phyloP scores from a whole-genome alignment of 2,888 invertebrate species.

The Carcina quercana region DNA sequence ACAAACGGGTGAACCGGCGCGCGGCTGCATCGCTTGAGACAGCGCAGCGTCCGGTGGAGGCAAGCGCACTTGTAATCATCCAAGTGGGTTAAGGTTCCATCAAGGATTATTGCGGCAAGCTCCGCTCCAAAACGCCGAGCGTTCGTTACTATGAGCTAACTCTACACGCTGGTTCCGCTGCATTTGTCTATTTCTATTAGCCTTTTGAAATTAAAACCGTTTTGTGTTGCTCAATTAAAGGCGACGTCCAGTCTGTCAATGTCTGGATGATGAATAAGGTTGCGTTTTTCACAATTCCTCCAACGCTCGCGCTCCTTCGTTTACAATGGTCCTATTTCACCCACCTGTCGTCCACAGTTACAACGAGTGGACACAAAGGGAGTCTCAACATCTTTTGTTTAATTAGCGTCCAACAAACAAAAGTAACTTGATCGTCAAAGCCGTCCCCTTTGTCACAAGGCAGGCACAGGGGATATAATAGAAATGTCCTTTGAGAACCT shows the following conservation, averaged over 20 bases:
- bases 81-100: constrained; percentile 73
- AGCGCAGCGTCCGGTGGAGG: constrained; percentile 32
- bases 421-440: constrained; percentile 63
- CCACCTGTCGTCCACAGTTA: constrained; percentile 45
- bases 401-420: constrained; percentile 62
- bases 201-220: constrained; percentile 37
- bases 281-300: constrained; percentile 24
- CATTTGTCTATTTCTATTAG: constrained; percentile 51
- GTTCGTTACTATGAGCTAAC: constrained; percentile 66
- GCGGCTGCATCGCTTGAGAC: too few relatives aligned
- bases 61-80: constrained; percentile 65
- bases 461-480: constrained; percentile 48
- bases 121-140: constrained; percentile 69
- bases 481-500: constrained; percentile 53
- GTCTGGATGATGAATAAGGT: constrained; percentile 31
- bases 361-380: constrained; percentile 35
- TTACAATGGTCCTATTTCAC: constrained; percentile 34
- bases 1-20: not conserved
- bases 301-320: too few relatives aligned
- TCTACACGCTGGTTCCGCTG: constrained; percentile 66
- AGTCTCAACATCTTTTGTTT: constrained; percentile 56
- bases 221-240: constrained; percentile 32
- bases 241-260: constrained; percentile 47
- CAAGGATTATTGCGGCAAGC: constrained; percentile 75
- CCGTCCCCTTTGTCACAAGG: constrained; percentile 50